Evolutionary conservation across 2,888 invertebrate genomes (phyloP), one percentile per base, ranked within the genome.

Genomic region (Philaethria dido): DNA sequence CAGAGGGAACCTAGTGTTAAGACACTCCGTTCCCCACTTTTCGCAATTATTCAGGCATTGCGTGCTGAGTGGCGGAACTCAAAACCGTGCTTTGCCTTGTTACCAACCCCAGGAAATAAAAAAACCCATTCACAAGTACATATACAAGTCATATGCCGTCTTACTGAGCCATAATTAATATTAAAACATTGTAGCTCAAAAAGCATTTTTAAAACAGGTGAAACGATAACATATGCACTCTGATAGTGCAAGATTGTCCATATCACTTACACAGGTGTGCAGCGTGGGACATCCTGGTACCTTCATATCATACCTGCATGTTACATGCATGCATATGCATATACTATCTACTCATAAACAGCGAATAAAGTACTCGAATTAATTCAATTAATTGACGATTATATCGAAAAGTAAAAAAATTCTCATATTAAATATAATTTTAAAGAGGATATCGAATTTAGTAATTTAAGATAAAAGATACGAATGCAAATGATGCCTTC

Each of bases 401-500:
- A 4, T 29, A 52, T 16, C 44, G 16, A 16, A 16, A 44, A 16
- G 16, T 44, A 16, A 16, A 52, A 29, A 52, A 52, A 33, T 16
- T 52, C 52, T 16, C 29, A 52, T 52, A 52, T 25, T 16, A 50
- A 50, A 4, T 29, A 29, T 29, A 50, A 50, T 50, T 29, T 50
- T 0, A 50, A n/a, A 29, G 11, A 16, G n/a, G 42, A 42, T 25
- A 57, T 65, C 25, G 66, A 59, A 42, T 64, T 67, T 62, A 54
- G 60, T 60, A 63, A 69, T 70, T 57, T 48, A 42, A 64, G 67
- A 71, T 70, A 62, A 68, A 61, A 68, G 60, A 66, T 55, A 63
- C 61, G 39, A 60, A 71, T 71, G 69, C 66, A 67, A 73, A 72
- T 69, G 62, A 60, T n/a, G 6, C 55, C 20, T 48, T 64, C 36